phyloP scores from a whole-genome alignment of 2,797 vertebrate genomes.

The Tokudaia tokunoshimensis region DNA sequence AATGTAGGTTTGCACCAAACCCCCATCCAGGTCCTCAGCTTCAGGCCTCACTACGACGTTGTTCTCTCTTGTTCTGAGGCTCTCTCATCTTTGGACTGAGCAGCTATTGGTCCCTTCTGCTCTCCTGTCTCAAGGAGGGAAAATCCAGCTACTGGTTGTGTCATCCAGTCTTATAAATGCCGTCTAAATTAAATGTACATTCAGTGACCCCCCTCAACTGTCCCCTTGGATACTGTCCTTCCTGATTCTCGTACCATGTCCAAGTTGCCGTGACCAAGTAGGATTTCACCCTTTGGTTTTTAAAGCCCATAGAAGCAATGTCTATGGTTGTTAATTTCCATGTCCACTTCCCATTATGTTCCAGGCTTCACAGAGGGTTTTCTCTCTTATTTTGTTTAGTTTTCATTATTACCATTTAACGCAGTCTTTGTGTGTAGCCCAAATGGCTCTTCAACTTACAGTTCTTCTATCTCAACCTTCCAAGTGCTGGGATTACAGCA shows the following conservation, averaged over 20 bases:
- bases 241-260: not conserved
- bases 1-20: not conserved
- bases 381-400: not conserved
- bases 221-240: not conserved
- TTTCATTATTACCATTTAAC: not conserved
- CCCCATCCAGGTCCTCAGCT: not conserved
- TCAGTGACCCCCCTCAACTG: too few relatives aligned
- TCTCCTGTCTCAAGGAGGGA: not conserved
- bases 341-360: not conserved
- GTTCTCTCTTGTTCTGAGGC: not conserved
- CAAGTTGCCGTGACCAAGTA: not conserved
- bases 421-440: not conserved
- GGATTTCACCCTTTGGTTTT: constrained; percentile 12
- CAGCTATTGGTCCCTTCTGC: not conserved
- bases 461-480: not conserved
- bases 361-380: not conserved
- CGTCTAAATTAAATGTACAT: not conserved
- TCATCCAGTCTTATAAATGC: not conserved
- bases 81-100: not conserved
- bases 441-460: not conserved
- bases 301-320: not conserved
- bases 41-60: not conserved
- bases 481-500: not conserved
- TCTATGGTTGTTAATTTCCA: not conserved
- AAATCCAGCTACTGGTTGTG: not conserved